Conservation (phyloP, 2,113 vertebrate species). For the Salminus brasiliensis region DNA sequence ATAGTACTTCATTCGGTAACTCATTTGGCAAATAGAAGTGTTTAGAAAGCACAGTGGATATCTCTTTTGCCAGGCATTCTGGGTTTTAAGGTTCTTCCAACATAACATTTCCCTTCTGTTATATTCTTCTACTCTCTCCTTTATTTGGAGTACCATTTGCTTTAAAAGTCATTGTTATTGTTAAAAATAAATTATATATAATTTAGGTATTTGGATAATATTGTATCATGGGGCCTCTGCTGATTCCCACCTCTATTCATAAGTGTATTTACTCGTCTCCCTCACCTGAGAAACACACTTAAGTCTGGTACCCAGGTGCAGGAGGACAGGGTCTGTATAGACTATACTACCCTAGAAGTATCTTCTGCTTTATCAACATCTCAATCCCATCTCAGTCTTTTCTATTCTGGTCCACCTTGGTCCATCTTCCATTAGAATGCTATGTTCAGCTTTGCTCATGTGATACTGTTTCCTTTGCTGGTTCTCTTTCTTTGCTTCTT, state of each 20-base stretch:
- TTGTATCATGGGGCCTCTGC: too few relatives aligned
- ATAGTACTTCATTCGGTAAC: too few relatives aligned
- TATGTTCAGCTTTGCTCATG: conserved; percentile 36
- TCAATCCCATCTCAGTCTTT: neutral
- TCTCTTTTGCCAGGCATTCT: too few relatives aligned
- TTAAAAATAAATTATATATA: neutral
- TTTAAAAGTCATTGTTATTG: too few relatives aligned
- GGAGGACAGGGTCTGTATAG: conserved; percentile 32
- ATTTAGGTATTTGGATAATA: neutral
- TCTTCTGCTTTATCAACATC: conserved; percentile 16
- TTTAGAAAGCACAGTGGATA: too few relatives aligned
- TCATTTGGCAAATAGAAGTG: too few relatives aligned
- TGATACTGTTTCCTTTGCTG: conserved; percentile 54
- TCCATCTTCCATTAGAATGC: conserved; percentile 32
- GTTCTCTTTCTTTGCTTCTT: conserved; percentile 52
- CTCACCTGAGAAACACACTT: conserved; percentile 17
- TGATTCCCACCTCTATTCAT: neutral
- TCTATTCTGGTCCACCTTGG: neutral
- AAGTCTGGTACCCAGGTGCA: conserved; percentile 24
- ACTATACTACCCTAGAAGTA: conserved; percentile 4
- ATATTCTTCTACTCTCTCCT: too few relatives aligned
- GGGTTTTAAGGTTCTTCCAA: too few relatives aligned
- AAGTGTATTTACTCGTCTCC: conserved; percentile 35
- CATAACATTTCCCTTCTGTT: too few relatives aligned
- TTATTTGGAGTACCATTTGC: too few relatives aligned